These are phyloP conservation scores for Silvanus unidentatus DNA, from an alignment of 2,888 invertebrate species.

Conservation along the genomic window DNA sequence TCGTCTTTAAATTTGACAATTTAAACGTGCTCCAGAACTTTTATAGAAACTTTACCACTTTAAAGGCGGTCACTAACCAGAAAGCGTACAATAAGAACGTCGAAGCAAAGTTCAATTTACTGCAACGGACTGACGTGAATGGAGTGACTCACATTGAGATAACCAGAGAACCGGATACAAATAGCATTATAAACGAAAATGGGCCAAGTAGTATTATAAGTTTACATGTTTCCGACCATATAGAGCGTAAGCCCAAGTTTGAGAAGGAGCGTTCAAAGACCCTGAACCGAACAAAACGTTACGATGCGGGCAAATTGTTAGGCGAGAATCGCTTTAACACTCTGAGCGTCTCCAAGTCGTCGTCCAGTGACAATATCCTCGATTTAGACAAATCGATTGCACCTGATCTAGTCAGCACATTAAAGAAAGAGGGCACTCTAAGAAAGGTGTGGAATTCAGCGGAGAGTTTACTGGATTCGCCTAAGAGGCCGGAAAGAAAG, in stretches of 20 bases:
- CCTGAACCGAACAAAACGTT: constrained; percentile 14
- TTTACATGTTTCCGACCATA: constrained; percentile 24
- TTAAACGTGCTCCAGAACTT: constrained; percentile 35
- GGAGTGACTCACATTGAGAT: constrained; percentile 51
- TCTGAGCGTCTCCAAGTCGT: constrained; percentile 19
- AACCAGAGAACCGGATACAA: constrained; percentile 30
- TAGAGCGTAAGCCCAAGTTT: constrained; percentile 4
- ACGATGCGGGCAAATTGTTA: constrained; percentile 25
- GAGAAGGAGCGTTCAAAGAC: constrained; percentile 11
- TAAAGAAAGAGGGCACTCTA: constrained; percentile 20
- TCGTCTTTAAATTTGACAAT: constrained; percentile 43
- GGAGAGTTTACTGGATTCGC: constrained; percentile 39
- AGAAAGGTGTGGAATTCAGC: constrained; percentile 44
- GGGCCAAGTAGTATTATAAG: constrained; percentile 40
- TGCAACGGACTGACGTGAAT: constrained; percentile 48
- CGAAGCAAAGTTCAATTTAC: constrained; percentile 41
- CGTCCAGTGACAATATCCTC: constrained; percentile 35
- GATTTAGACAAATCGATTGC: constrained; percentile 24
- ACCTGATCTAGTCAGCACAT: constrained; percentile 26
- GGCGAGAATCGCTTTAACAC: constrained; percentile 25
- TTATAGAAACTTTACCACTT: constrained; percentile 41
- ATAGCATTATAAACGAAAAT: not conserved
- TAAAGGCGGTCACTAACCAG: constrained; percentile 44
- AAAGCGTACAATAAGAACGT: constrained; percentile 34
- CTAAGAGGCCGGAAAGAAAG: constrained; percentile 39